Percentiles rank a stretch among this genome's conserved stretches.
Conservation (phyloP, 2,113 vertebrate species). For the Acrocephalus arundinaceus region DNA sequence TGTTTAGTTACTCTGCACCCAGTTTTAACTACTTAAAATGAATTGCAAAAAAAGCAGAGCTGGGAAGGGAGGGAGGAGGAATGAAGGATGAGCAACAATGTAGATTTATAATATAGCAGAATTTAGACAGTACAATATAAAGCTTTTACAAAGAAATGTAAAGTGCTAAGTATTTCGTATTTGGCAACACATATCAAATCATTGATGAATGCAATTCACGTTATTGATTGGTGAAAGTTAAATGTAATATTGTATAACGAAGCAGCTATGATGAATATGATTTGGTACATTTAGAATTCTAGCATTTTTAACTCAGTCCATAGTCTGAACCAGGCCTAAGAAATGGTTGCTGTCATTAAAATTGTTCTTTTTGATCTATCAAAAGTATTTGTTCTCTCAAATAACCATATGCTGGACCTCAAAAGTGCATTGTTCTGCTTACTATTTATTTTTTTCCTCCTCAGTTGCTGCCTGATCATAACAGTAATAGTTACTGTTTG, state of each 20-base stretch:
- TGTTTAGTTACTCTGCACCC: conserved; percentile 58
- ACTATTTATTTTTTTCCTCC: neutral
- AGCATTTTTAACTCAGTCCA: neutral
- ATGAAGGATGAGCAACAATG: neutral
- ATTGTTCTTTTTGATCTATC: neutral
- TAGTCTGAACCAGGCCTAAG: neutral
- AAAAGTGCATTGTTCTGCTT: neutral
- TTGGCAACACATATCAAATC: neutral
- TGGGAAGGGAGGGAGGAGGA: conserved; percentile 47
- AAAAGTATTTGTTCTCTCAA: conserved; percentile 11
- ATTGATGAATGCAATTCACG: conserved; percentile 20
- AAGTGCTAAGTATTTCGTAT: neutral
- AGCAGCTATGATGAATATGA: neutral
- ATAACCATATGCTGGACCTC: neutral
- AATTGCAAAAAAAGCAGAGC: conserved; percentile 24
- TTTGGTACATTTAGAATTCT: neutral
- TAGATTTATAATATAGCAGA: neutral
- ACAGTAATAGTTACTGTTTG: neutral
- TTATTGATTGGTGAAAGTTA: conserved; percentile 4
- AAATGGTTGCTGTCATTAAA: conserved; percentile 3
- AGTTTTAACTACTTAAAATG: conserved; percentile 38
- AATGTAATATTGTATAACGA: neutral
- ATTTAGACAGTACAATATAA: neutral
- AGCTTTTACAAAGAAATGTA: neutral
- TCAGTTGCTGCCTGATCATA: neutral